These are phyloP conservation scores for Erinaceus europaeus DNA, from an alignment of 2,113 vertebrate species.

Conservation along the genomic window DNA sequence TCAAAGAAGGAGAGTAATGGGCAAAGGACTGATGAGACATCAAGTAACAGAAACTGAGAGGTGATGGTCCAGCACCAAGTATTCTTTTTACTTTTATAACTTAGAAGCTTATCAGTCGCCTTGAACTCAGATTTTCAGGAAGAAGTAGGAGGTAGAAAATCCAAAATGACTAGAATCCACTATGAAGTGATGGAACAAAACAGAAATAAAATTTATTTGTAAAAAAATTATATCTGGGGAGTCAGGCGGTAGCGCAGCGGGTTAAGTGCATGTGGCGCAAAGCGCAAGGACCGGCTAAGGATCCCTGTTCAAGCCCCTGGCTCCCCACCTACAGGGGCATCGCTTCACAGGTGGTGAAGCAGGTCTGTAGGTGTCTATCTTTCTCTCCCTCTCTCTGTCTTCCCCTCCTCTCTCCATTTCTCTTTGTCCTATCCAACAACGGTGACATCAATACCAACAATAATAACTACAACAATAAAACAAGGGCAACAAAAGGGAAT, in stretches of 20 bases:
- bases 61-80: background rate
- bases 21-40: background rate
- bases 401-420: too few species aligned
- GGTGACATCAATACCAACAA: too few species aligned
- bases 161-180: background rate
- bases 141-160: background rate
- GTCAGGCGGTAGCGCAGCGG: too few species aligned
- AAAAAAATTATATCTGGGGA: background rate
- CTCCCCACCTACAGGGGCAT: too few species aligned
- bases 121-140: background rate
- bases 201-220: background rate
- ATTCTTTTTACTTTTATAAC: fast-evolving
- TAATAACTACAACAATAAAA: too few species aligned
- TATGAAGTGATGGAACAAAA: background rate
- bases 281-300: too few species aligned
- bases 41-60: background rate
- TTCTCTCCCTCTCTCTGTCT: background rate
- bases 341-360: too few species aligned
- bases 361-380: too few species aligned
- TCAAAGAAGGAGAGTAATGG: background rate
- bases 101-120: background rate
- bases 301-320: too few species aligned
- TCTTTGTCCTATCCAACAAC: too few species aligned
- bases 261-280: too few species aligned
- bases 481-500: too few species aligned